Conservation (phyloP, 2,797 vertebrate genomes). For the Pseudomugil gertrudae region DNA sequence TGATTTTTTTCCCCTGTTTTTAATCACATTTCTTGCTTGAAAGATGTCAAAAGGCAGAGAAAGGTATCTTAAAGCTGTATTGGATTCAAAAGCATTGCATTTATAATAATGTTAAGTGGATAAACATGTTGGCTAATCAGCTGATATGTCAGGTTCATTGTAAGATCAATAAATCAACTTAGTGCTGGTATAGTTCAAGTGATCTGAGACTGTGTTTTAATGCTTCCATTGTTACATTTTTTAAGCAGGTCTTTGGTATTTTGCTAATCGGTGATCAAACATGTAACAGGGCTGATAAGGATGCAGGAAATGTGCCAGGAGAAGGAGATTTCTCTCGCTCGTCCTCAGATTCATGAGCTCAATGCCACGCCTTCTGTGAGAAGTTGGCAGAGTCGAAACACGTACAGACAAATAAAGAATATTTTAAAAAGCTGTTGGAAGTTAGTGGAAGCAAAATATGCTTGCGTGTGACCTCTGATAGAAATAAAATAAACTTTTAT, state of each 20-base stretch:
- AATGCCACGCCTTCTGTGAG: constrained; percentile 9
- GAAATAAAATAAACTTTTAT: background rate
- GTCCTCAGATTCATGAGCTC: constrained; percentile 22
- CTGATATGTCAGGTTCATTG: background rate
- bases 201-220: background rate
- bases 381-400: constrained; percentile 9
- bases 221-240: background rate
- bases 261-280: constrained; percentile 30
- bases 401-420: constrained; percentile 26
- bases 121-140: background rate
- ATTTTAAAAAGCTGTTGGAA: constrained; percentile 6
- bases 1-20: background rate
- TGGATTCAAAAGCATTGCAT: too few species aligned
- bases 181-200: background rate
- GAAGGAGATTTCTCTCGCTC: constrained; percentile 15
- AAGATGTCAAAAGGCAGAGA: background rate
- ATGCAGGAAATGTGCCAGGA: constrained; percentile 1
- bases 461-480: background rate
- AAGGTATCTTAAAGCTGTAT: background rate
- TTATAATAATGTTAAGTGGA: background rate
- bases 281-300: constrained; percentile 9
- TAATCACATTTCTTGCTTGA: background rate
- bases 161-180: background rate
- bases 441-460: background rate
- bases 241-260: constrained; percentile 4